Evolutionary conservation across 1,140 invertebrate species (phyloP), one percentile per base, ranked within the genome.

Genomic region (Heliconius nattereri): DNA sequence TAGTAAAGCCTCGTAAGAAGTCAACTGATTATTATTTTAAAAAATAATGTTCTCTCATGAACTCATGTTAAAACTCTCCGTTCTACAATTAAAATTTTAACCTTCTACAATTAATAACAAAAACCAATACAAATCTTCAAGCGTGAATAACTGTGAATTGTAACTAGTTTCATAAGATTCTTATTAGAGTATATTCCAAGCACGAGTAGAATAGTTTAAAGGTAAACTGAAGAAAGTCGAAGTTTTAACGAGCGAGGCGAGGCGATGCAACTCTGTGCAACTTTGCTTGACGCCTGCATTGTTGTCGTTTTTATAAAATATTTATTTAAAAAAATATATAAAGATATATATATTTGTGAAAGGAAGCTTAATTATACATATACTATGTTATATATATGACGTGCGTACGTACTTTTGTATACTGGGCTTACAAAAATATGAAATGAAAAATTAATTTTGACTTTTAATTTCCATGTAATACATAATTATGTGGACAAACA

Each of bases 211-310:
- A 77, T 75, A 82, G 76, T 82, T 82, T 79, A 82, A 82, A 82
- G 81, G 81, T 82, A 82, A 82, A 79, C 81, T 78, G 37, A 76
- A 75, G 75, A 72, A 79, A 76, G 78, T 57, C 73, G 76, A 85
- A 85, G 79, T 85, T 85, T 81, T 85, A 85, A 85, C 83, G 82
- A 85, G 83, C 83, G 83, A 71, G 35, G 81, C 79, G 70, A 26
- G 35, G 81, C 79, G 70, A 26, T 32, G 77, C 80, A 84, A 79
- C 81, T 82, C 78, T 23, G 23, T 40, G 66, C 57, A 78, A 71
- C 35, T 71, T 52, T 35, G 29, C n/a, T 54, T 71, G 75, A 71
- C 32, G 73, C 72, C 75, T 57, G 77, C 8, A 66, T 66, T 66
- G 60, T 66, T 66, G 60, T 23, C 6, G 60, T 66, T 66, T 29